Evolutionary conservation across 2,888 invertebrate species (phyloP).

Genomic region (Diadegma fenestrale): DNA sequence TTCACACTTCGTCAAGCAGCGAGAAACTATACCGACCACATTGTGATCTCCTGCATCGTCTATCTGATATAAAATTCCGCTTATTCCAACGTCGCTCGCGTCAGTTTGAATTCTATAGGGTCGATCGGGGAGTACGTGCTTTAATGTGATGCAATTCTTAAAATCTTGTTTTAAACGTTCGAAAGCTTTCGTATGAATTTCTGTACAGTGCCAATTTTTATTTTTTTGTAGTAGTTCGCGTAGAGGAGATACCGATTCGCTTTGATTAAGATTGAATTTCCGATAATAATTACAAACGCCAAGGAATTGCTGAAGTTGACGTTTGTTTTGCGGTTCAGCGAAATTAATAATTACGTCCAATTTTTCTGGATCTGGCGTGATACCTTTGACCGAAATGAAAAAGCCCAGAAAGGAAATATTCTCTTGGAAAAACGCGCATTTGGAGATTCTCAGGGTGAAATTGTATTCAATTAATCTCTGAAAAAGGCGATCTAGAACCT

Average conservation of each 20-base stretch:
- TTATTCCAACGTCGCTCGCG: conserved; percentile 55
- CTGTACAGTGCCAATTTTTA: conserved; percentile 30
- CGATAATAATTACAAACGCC: conserved; percentile 50
- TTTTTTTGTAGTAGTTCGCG: conserved; percentile 11
- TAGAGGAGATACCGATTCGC: conserved; percentile 24
- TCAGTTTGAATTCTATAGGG: conserved; percentile 65
- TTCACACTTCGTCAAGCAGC: conserved; percentile 64
- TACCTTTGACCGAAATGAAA: conserved; percentile 24
- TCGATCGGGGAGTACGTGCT: conserved; percentile 33
- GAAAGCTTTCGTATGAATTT: conserved; percentile 42
- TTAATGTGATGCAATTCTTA: conserved; percentile 38
- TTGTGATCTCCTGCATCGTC: conserved; percentile 27
- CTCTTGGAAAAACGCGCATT: background rate
- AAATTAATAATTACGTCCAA: conserved; percentile 70
- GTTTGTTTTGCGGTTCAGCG: conserved; percentile 68
- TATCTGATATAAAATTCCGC: conserved; percentile 64
- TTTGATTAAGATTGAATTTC: background rate
- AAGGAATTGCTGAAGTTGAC: conserved; percentile 70
- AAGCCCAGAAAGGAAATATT: conserved; percentile 55
- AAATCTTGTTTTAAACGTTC: conserved; percentile 54
- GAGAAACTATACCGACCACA: conserved; percentile 70
- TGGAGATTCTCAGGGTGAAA: conserved; percentile 69
- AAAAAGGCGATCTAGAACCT: conserved; percentile 50
- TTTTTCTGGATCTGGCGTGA: conserved; percentile 53
- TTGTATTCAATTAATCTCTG: conserved; percentile 45